phyloP scores from a whole-genome alignment of 2,113 vertebrate genomes.

The Silurus meridionalis region DNA sequence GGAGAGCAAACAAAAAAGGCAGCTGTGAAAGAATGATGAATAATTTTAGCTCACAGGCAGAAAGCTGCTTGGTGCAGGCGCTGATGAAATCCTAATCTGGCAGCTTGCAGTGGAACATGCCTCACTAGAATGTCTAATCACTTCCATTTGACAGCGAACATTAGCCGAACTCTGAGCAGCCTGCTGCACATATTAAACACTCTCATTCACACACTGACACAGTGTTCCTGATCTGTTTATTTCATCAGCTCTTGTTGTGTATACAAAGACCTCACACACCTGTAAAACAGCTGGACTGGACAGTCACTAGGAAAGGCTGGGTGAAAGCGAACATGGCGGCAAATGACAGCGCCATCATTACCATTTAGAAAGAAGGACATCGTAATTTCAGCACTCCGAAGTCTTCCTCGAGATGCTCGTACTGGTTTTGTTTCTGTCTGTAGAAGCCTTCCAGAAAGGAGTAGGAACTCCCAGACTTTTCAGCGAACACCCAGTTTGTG shows the following conservation, averaged over 20 bases:
- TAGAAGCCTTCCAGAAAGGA: not conserved
- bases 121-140: constrained; percentile 45
- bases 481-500: not conserved
- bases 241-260: not conserved
- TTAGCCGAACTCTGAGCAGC: not conserved
- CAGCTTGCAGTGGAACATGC: constrained; percentile 30
- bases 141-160: constrained; percentile 34
- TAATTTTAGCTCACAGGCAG: constrained; percentile 36
- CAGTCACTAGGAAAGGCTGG: not conserved
- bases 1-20: constrained; percentile 38
- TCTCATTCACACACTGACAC: not conserved
- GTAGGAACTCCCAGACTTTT: too few species aligned
- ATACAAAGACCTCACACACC: not conserved
- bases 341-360: not conserved
- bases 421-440: not conserved
- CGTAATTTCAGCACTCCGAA: not conserved
- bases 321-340: not conserved
- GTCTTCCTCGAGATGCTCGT: not conserved
- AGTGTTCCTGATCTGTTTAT: not conserved
- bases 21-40: constrained; percentile 30
- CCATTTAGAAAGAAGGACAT: not conserved
- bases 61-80: constrained; percentile 35
- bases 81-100: constrained; percentile 34
- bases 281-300: not conserved
- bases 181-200: constrained; percentile 8